Evolutionary conservation across 2,888 invertebrate genomes (phyloP), one percentile per base, ranked within the genome.

Genomic region (Perizoma flavofasciatum): DNA sequence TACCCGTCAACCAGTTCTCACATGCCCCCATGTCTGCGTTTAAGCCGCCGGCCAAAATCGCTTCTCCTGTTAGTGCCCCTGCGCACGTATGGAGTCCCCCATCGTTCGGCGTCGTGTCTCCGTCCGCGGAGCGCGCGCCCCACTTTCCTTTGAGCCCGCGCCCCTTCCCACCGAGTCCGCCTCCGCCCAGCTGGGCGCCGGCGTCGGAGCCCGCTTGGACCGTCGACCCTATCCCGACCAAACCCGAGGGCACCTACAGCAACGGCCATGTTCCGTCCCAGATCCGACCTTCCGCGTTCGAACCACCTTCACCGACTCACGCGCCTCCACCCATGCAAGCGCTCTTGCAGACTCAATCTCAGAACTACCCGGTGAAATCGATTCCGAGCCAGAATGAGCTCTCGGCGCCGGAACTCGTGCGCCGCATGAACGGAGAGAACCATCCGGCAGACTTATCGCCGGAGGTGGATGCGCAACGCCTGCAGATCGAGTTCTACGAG

Each of bases 21-120:
- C 96, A 96, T 78, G 96, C 96, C 0, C 95, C 95, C 0, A 94
- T 95, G 89, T 96, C 96, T 7, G 96, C 95, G 4, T 96, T 96
- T 74, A 94, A 95, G 67, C 96, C 95, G 0, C 92, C 90, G 61
- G 86, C 90, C 59, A 92, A 85, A 68, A 85, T 85, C 59, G 76
- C 77, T 35, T 92, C 86, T 6, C 91, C 92, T 5, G 82, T 79
- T 6, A 71, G 72, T 33, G 82, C 85, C 7, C 82, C 84, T 2
- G 74, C 86, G 0, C 83, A 83, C 68, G 74, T 92, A 34, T 92
- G 92, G 92, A 88, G 86, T 68, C 91, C 92, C 0, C 88, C 92
- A 1, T 89, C 92, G 10, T 69, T 83, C 39, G 78, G 77, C 57
- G 71, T 76, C 37, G 72, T 76, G 6, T 88, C 89, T 5, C 86